Percentiles rank a stretch among this genome's conserved stretches.
phyloP scores from a whole-genome alignment of 1,140 invertebrate species.

The roundworm (Caenorhabditis elegans) region WBcel235 BX284602.5:9055001-9055500 shows the following conservation, averaged over 20 bases:
- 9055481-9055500: slow-evolving; percentile 38
- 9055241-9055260: slow-evolving; percentile 60
- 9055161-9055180: slow-evolving; percentile 47
- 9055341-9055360: slow-evolving; percentile 15
- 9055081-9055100: no score
- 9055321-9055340: slow-evolving; percentile 50
- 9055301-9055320: slow-evolving; percentile 58
- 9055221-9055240: slow-evolving; percentile 53
- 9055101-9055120: no score
- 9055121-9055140: no score
- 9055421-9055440: slow-evolving; percentile 43
- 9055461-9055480: slow-evolving; percentile 54
- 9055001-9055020: slow-evolving; percentile 56
- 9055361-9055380: no score
- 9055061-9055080: no score
- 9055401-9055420: slow-evolving; percentile 46
- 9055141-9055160: no score
- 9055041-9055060: slow-evolving; percentile 42
- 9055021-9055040: slow-evolving; percentile 59
- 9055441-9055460: slow-evolving; percentile 51
- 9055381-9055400: neutral
- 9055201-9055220: slow-evolving; percentile 57
- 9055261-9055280: slow-evolving; percentile 49
- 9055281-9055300: slow-evolving; percentile 54
- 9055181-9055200: slow-evolving; percentile 59